Percentiles rank a stretch among this genome's conserved stretches.
These are phyloP conservation scores for Deilephila elpenor DNA, from an alignment of 2,888 invertebrate species.

Conservation along the genomic window DNA sequence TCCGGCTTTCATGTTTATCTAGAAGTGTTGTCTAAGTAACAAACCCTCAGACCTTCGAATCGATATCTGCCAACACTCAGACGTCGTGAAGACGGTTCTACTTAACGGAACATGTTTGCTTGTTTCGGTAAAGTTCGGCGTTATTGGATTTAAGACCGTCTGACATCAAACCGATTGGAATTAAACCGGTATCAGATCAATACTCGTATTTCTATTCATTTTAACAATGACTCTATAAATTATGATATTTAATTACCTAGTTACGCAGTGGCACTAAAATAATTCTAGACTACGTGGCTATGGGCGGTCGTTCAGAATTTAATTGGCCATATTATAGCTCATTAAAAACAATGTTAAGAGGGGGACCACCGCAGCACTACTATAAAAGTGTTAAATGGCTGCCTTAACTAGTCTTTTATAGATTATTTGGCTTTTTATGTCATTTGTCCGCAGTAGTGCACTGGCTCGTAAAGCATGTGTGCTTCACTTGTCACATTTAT, in stretches of 20 bases:
- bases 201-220: background rate
- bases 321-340: constrained; percentile 77
- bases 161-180: background rate
- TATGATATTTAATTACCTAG: constrained; percentile 33
- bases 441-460: constrained; percentile 43
- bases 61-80: background rate
- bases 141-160: constrained; percentile 9
- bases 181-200: background rate
- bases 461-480: constrained; percentile 24
- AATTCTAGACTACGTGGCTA: constrained; percentile 38
- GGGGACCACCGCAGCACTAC: constrained; percentile 72
- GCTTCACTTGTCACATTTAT: background rate
- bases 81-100: background rate
- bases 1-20: background rate
- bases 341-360: constrained; percentile 81
- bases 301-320: constrained; percentile 63
- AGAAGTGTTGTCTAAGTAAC: background rate
- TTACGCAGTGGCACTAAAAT: constrained; percentile 36
- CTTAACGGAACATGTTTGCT: constrained; percentile 3
- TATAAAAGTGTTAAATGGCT: constrained; percentile 69
- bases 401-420: constrained; percentile 69
- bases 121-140: background rate
- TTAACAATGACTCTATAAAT: constrained; percentile 19
- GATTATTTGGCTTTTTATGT: constrained; percentile 54
- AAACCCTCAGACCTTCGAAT: background rate